Evolutionary conservation across 2,888 invertebrate genomes (phyloP), one percentile per base, ranked within the genome.

Genomic region (Erebia epiphron): DNA sequence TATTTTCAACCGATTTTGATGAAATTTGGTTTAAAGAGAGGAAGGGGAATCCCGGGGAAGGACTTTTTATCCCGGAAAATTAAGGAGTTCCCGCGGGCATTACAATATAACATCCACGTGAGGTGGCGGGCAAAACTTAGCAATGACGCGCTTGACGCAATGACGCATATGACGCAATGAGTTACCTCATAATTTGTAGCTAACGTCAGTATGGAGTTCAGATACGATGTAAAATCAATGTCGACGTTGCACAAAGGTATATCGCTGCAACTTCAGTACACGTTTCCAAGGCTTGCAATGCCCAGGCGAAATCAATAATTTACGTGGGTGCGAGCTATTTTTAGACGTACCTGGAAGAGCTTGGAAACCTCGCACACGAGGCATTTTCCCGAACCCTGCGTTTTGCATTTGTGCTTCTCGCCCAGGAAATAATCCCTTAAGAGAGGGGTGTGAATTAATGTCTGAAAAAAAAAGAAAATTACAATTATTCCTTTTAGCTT

Each of bases 351-450:
- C 95, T 99, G 99, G 93, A 99, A 99, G 54, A 99, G 94, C 77
- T 97, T 96, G n/a, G 97, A 96, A 78, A 99, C 96, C 92, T 99
- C 98, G 89, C 99, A 99, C 72, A 99, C 98, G 70, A 99, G 95
- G 91, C 99, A 99, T 83, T 96, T 96, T 56, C 95, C 95, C 2
- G 97, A 95, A 71, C 95, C 94, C 70, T 94, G 94, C 9, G 94
- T 91, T 81, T 95, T 95, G 90, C 99, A 99, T 82, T 96, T 96
- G 86, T 99, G 99, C 78, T 96, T 96, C 88, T 99, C 98, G 56
- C 98, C 97, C 78, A 99, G 94, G 87, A 99, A 99, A 90, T 98
- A 99, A 87, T 99, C 99, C 75, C 99, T 94, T 68, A 99, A 92
- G 54, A 99, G 92, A 1, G 99, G 99, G 4, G 99, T 99, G 87